These are phyloP conservation scores for Willowsia nigromaculata DNA, from an alignment of 2,888 invertebrate species.

Conservation along the genomic window DNA sequence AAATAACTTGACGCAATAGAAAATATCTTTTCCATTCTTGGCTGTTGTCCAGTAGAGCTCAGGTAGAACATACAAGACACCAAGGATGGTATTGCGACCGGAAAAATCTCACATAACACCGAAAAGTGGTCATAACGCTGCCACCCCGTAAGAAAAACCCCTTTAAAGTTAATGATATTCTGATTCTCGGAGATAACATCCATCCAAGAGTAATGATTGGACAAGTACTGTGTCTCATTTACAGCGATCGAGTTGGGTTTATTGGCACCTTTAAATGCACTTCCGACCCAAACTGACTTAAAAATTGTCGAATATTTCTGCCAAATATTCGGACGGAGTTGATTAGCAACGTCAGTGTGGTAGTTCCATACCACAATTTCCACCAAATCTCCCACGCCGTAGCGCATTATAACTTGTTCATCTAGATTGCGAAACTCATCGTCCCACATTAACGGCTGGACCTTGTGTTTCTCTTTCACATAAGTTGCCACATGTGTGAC, in stretches of 20 bases:
- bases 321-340: constrained; percentile 80
- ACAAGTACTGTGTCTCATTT: constrained; percentile 84
- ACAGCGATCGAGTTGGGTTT: constrained; percentile 81
- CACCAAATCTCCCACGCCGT: constrained; percentile 82
- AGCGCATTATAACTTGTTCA: constrained; percentile 81
- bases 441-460: constrained; percentile 84
- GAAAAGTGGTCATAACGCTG: constrained; percentile 86
- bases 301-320: constrained; percentile 84
- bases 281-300: constrained; percentile 88
- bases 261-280: constrained; percentile 89
- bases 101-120: constrained; percentile 85
- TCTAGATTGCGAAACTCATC: constrained; percentile 87
- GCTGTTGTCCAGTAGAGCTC: constrained; percentile 52
- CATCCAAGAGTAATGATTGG: constrained; percentile 88
- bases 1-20: constrained; percentile 64
- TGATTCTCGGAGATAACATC: constrained; percentile 81
- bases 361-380: constrained; percentile 89
- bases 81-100: constrained; percentile 84
- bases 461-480: constrained; percentile 80
- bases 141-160: constrained; percentile 86
- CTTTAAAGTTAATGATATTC: constrained; percentile 82
- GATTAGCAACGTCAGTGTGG: constrained; percentile 79
- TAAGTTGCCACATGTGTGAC: constrained; percentile 82
- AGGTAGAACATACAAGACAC: constrained; percentile 83
- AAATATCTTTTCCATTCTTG: constrained; percentile 74